Conservation (phyloP, 2,797 vertebrate species). For the Phoxinus dragarum region DNA sequence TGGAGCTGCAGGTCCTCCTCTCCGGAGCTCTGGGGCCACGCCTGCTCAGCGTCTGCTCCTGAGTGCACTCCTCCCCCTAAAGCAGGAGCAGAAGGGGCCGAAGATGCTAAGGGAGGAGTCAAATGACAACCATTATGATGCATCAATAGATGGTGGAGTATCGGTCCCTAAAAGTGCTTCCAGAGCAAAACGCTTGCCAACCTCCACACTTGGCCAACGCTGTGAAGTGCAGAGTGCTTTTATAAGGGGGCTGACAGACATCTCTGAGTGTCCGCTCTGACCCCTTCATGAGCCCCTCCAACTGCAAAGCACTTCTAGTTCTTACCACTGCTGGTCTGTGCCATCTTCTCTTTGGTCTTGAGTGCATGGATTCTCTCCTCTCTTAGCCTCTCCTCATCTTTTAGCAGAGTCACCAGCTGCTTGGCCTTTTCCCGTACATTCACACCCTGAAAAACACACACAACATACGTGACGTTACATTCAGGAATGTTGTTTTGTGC, state of each 20-base stretch:
- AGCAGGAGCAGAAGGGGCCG: constrained; percentile 81
- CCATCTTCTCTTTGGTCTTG: constrained; percentile 97
- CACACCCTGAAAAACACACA: constrained; percentile 77
- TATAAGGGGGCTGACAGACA: constrained; percentile 7
- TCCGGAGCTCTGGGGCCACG: constrained; percentile 91
- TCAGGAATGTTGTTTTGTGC: background rate
- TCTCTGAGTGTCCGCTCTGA: constrained; percentile 4
- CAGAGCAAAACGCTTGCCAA: constrained; percentile 16
- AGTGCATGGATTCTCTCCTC: constrained; percentile 91
- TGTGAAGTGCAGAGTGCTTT: constrained; percentile 22
- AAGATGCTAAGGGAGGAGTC: constrained; percentile 76
- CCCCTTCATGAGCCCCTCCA: constrained; percentile 7
- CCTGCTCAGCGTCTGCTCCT: constrained; percentile 86
- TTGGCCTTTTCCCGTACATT: constrained; percentile 95
- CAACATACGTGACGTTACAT: background rate
- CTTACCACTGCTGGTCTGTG: constrained; percentile 91
- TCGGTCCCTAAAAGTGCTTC: constrained; percentile 48
- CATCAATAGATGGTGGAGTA: constrained; percentile 37
- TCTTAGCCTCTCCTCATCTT: constrained; percentile 90
- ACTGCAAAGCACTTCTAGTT: background rate
- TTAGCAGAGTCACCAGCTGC: constrained; percentile 90
- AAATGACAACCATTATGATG: constrained; percentile 61
- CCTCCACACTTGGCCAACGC: constrained; percentile 22
- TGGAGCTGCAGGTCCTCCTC: constrained; percentile 93
- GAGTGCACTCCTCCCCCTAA: constrained; percentile 72